Conservation (phyloP, 2,888 invertebrate species). For the Muscina levida region DNA sequence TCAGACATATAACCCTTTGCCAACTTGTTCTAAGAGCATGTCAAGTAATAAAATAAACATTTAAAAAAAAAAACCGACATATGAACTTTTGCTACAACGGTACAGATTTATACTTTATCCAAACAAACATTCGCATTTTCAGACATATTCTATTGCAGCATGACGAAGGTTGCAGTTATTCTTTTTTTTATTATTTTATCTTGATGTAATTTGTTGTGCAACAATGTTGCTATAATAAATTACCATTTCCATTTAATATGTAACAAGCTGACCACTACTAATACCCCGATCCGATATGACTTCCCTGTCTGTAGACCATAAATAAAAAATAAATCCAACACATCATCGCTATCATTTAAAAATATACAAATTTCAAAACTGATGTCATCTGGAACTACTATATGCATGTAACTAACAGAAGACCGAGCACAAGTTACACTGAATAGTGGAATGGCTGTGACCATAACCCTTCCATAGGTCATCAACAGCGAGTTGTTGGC, state of each 20-base stretch:
- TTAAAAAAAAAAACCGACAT: neutral
- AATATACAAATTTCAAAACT: slow-evolving; percentile 44
- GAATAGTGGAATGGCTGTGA: slow-evolving; percentile 8
- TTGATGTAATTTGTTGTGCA: too few species aligned
- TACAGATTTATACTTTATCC: too few species aligned
- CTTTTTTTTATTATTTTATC: too few species aligned
- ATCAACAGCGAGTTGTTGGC: slow-evolving; percentile 18
- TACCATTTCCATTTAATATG: neutral
- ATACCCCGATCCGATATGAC: too few species aligned
- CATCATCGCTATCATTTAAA: slow-evolving; percentile 8
- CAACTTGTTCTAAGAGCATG: too few species aligned
- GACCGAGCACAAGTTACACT: too few species aligned
- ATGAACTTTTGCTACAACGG: neutral
- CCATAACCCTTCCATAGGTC: slow-evolving; percentile 64
- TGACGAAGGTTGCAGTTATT: too few species aligned
- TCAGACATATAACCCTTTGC: too few species aligned
- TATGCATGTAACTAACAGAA: slow-evolving; percentile 5
- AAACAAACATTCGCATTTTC: too few species aligned
- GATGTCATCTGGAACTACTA: slow-evolving; percentile 56
- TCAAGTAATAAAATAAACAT: neutral
- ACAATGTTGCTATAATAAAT: slow-evolving; percentile 8
- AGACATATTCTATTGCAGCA: too few species aligned
- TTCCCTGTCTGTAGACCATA: neutral
- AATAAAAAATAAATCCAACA: neutral
- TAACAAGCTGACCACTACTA: neutral